phyloP scores from a whole-genome alignment of 2,888 invertebrate genomes.

The Tetrapedia diversipes region DNA sequence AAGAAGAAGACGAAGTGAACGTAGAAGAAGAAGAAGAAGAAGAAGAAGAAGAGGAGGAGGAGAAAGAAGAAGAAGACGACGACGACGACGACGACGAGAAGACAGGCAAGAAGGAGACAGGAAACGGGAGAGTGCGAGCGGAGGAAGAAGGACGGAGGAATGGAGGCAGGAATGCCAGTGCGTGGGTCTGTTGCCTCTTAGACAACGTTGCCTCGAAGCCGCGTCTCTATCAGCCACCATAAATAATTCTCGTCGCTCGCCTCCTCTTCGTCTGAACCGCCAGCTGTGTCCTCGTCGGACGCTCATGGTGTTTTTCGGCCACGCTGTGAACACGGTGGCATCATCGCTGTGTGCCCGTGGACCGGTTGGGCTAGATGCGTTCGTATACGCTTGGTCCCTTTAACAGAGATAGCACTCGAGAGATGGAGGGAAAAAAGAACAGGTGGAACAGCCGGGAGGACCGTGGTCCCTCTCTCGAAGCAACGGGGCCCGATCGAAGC shows the following conservation, averaged over 20 bases:
- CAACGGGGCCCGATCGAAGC: conserved; percentile 57
- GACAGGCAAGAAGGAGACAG: conserved; percentile 19
- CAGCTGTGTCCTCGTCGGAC: conserved; percentile 4
- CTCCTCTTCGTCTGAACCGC: conserved; percentile 26
- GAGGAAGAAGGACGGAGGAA: conserved; percentile 52
- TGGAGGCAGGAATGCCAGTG: conserved; percentile 78
- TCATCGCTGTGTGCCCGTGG: conserved; percentile 64
- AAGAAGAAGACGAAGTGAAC: conserved; percentile 51
- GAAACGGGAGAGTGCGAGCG: conserved; percentile 10
- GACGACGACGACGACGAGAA: no score
- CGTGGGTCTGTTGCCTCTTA: conserved; percentile 80
- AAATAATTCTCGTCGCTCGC: conserved; percentile 78
- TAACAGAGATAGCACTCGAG: conserved; percentile 71
- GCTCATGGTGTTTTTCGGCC: conserved; percentile 65
- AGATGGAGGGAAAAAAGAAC: conserved; percentile 63
- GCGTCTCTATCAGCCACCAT: conserved; percentile 83
- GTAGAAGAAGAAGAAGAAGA: conserved; percentile 9
- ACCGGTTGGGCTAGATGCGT: conserved; percentile 70
- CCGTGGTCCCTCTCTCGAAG: conserved; percentile 51
- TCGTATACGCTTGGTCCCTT: conserved; percentile 63
- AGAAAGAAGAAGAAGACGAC: conserved; percentile 37
- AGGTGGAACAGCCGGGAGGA: conserved; percentile 45
- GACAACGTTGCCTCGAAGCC: conserved; percentile 78
- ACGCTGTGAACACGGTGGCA: conserved; percentile 65
- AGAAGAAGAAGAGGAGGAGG: not conserved